Conservation (phyloP, 37 sponge, comb jelly and placozoan species). For the Oscarella lobularis region DNA sequence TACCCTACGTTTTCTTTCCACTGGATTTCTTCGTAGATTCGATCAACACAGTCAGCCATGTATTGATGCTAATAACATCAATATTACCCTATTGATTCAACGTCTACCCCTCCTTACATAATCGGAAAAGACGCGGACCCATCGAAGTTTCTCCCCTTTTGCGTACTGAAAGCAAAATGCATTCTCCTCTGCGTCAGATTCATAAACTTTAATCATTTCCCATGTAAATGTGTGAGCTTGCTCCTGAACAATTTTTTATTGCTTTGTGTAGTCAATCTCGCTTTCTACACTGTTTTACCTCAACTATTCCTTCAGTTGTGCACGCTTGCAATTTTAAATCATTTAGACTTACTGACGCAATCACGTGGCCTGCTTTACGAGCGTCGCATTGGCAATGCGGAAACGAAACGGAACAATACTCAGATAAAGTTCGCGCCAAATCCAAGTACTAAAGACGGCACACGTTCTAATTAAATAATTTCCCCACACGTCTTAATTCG, state of each 20-base stretch:
- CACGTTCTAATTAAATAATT: no score
- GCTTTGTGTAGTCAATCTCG: background rate
- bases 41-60: slow-evolving; percentile 63
- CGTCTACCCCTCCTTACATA: slow-evolving; percentile 18
- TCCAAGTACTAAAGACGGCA: slow-evolving; percentile 54
- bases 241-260: slow-evolving; percentile 6
- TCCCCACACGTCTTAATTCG: no score
- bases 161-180: slow-evolving; percentile 55
- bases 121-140: slow-evolving; percentile 48
- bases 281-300: slow-evolving; percentile 29
- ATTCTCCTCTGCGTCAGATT: slow-evolving; percentile 66
- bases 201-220: slow-evolving; percentile 44
- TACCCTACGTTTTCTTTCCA: slow-evolving; percentile 21
- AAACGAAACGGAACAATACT: slow-evolving; percentile 64
- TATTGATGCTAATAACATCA: slow-evolving; percentile 38
- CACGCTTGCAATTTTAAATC: slow-evolving; percentile 54
- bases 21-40: slow-evolving; percentile 37
- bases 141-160: slow-evolving; percentile 37
- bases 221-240: slow-evolving; percentile 67
- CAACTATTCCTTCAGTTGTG: slow-evolving; percentile 29
- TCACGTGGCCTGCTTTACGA: slow-evolving; percentile 84
- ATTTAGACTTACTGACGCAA: slow-evolving; percentile 25
- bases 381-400: slow-evolving; percentile 88
- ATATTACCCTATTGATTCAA: background rate
- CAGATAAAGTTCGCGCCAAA: slow-evolving; percentile 31